Evolutionary conservation across 2,797 vertebrate species (phyloP), one percentile per base, ranked within the genome.

Genomic region (Rhodeus uyekii): DNA sequence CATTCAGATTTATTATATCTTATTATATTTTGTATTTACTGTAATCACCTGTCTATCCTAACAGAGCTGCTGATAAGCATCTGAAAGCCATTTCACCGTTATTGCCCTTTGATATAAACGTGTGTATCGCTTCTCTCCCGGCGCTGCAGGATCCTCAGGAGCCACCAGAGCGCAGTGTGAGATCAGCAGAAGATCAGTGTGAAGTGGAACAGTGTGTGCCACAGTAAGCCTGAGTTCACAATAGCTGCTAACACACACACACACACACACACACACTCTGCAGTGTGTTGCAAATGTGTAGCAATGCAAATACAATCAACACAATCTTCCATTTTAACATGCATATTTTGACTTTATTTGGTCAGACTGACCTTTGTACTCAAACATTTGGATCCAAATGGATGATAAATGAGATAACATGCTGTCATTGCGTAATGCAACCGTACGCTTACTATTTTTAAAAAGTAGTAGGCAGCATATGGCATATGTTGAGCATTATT

Each of bases 81-180:
- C 32, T 24, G 3, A 10, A 58, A 39, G 34, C 34, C 22, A 24
- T 9, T 74, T 73, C 0, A n/a, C n/a, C n/a, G n/a, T n/a, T 7
- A 16, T 19, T 39, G 71, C 22, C 7, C 9, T 19, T 32, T 44
- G 55, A 63, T 36, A 46, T 24, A n/a, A n/a, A n/a, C n/a, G n/a
- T 24, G n/a, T 58, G 2, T 60, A 3, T 3, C 16, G 1, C 46
- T 7, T 6, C 46, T 27, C 16, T 19, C 1, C 24, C 1, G 32
- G 22, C 7, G n/a, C 3, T 76, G n/a, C 90, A 89, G 48, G 85
- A 78, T 88, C 85, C 53, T 0, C 1, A 12, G 76, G 22, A 0
- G 69, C 94, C 97, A 94, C 90, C 84, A 91, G 90, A 92, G 75
- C 92, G 93, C 93, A 90, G 93, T 90, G 34, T 14, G 34, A 39